A percentile compares a stretch with the other conserved stretches of the same genome.
Evolutionary conservation across 2,888 invertebrate species (phyloP).

Genomic region (Leptopilina syphax): DNA sequence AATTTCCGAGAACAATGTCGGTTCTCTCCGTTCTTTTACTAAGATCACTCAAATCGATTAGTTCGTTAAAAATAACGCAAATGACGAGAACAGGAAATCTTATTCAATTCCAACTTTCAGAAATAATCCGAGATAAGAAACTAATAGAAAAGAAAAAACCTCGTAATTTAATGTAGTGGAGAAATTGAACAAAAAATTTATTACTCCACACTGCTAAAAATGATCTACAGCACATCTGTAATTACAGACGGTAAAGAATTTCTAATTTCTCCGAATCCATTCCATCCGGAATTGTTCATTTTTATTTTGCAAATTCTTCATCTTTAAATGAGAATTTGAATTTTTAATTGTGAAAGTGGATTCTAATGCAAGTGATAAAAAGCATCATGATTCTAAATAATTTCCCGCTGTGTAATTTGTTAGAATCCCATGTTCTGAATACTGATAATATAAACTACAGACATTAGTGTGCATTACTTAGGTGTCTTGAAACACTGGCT

Average conservation of each 20-base stretch:
- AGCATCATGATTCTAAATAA: background rate
- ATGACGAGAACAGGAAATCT: no score
- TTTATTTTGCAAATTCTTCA: background rate
- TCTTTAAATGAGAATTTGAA: background rate
- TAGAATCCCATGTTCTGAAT: background rate
- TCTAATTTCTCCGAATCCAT: background rate
- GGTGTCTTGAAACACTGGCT: background rate
- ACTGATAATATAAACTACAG: constrained; percentile 1
- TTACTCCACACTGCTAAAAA: no score
- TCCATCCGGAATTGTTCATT: no score
- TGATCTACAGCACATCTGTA: no score
- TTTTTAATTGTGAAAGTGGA: background rate
- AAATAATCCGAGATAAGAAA: no score
- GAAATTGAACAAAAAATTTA: background rate
- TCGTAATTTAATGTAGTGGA: no score
- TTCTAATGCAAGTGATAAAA: background rate
- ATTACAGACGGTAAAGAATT: background rate
- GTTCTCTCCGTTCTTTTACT: no score
- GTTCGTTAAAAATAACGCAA: no score
- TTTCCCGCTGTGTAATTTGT: constrained; percentile 25
- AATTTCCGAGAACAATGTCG: no score
- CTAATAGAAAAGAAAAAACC: no score
- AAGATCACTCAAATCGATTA: no score
- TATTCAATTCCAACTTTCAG: no score
- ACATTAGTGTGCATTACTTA: constrained; percentile 27